Conservation (phyloP, 1,140 invertebrate species). For the Hyposmocoma kahamanoa region DNA sequence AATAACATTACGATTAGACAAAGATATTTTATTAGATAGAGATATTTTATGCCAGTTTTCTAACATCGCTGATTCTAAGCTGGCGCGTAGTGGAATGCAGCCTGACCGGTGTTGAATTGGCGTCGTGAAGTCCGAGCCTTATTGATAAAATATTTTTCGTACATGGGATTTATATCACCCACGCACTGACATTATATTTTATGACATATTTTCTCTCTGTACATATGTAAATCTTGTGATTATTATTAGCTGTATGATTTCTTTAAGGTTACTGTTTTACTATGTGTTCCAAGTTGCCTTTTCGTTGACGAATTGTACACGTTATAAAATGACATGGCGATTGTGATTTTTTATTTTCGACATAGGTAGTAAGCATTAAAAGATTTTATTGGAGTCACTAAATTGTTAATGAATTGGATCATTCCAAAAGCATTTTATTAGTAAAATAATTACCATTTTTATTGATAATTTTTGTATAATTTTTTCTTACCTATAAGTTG, state of each 20-base stretch:
- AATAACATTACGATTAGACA: no score
- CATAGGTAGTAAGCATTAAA: background rate
- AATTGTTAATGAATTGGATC: conserved; percentile 3
- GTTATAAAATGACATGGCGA: background rate
- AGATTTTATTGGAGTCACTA: conserved; percentile 3
- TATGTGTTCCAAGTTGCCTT: conserved; percentile 3
- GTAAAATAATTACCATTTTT: no score
- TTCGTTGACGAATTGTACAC: background rate
- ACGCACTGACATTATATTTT: conserved; percentile 28
- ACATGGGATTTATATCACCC: conserved; percentile 20
- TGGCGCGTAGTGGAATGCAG: no score
- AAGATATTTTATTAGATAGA: no score
- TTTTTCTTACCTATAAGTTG: no score
- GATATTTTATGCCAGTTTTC: no score
- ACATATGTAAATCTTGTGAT: conserved; percentile 35
- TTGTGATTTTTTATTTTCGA: conserved; percentile 1
- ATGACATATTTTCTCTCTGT: conserved; percentile 27
- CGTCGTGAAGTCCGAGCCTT: no score
- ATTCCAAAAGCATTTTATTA: conserved; percentile 7
- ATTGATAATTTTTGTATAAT: no score
- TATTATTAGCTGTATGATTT: conserved; percentile 24
- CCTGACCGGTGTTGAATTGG: no score
- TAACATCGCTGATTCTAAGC: no score
- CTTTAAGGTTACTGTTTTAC: background rate
- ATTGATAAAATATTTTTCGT: conserved; percentile 27